Conservation (phyloP, 1,140 invertebrate species). For the Acromyrmex charruanus region DNA sequence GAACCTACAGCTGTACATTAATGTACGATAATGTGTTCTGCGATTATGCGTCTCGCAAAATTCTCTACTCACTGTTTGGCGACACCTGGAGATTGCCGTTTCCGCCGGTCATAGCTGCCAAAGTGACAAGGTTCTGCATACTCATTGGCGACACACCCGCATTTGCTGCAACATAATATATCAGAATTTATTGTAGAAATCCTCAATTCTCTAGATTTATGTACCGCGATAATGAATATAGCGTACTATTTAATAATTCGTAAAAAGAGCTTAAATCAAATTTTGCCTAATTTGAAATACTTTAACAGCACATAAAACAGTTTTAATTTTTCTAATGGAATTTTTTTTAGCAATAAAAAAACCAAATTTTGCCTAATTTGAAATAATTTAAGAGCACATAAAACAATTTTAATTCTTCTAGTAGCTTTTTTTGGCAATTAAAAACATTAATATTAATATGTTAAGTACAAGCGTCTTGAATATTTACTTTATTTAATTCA, state of each 20-base stretch:
- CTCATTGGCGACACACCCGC: conserved; percentile 92
- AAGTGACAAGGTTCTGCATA: conserved; percentile 95
- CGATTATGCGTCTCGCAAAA: conserved; percentile 41
- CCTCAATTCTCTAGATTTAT: not conserved
- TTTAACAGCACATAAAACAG: not conserved
- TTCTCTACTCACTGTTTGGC: conserved; percentile 86
- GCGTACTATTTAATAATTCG: not conserved
- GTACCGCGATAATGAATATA: not conserved
- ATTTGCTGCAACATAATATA: conserved; percentile 83
- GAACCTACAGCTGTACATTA: conserved; percentile 43
- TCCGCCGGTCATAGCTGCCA: conserved; percentile 93
- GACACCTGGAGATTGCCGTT: conserved; percentile 87
- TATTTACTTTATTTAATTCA: not conserved
- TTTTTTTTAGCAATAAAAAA: not conserved
- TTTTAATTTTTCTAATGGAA: not conserved
- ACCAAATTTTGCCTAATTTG: not conserved
- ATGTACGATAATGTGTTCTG: conserved; percentile 36
- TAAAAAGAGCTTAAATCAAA: not conserved
- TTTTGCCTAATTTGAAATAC: not conserved
- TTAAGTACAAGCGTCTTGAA: not conserved
- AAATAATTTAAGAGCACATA: not conserved
- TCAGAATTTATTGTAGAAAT: conserved; percentile 25
- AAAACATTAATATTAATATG: conserved; percentile 6
- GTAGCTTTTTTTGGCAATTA: not conserved
- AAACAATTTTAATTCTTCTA: not conserved